Base-by-base conservation (phyloP, 92 coral and sea anemone genomes). In the Umimayanthus chanpuru region DNA sequence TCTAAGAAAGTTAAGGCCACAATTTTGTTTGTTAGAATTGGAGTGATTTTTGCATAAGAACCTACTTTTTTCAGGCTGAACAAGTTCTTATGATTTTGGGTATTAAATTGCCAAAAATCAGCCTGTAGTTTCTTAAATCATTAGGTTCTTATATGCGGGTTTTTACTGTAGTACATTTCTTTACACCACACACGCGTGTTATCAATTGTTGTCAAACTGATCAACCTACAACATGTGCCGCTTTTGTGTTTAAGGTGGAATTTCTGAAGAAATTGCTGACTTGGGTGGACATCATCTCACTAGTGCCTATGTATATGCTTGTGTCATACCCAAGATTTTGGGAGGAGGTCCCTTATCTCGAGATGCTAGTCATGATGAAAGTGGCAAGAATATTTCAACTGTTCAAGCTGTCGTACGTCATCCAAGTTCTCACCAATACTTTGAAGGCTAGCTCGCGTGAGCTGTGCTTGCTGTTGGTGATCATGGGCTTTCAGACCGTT, bases 371-470 rank as follows among this genome's bases (percentile, higher is more conserved):
- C 79, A 93, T 97, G 94, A 81, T 95, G 30, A 95, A 97, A 44
- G 97, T 91, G 11, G 96, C 92, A 6, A 91, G 99, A 43, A 93
- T 97, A 36, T 97, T 95, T 86, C 96, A 94, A 90, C 92, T 96
- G 4, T 97, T 97, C 88, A 96, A 93, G 66, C 93, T 97, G 38
- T 97, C 99, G n/a, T 97, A 97, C 47, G 99, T 97, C 29, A 89
- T 97, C 72, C 99, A 97, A 85, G 99, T 97, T 40, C 93, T 97
- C 47, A 94, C 94, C 29, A 96, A 97, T 88, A 97, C 99, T 4
- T 94, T 97, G 7, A 97, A 91, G 81, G 99, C 98, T 16, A 95
- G 99, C 86, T 90, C 94, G 14, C 91, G 94, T 32, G 99, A 97
- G 88, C 83, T 97, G 74, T 93, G 96, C 25, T 86, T 97, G 82